Base-by-base conservation (phyloP, 2,797 vertebrate species). In the Neosilurus hyrtlii region DNA sequence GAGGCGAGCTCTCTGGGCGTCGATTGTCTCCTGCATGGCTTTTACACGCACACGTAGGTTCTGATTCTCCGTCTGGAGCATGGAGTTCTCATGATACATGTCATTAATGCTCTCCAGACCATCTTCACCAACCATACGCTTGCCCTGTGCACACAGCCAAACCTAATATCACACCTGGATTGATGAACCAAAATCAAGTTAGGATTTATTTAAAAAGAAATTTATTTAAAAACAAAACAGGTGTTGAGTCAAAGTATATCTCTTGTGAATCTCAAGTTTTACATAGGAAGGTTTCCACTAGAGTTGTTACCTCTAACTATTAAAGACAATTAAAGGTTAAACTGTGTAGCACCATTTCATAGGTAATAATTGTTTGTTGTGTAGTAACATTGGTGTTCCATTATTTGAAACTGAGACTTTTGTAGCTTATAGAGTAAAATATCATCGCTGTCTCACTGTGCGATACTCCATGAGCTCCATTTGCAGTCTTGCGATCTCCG, bases 391-490 rank as follows among this genome's bases (percentile, higher is more conserved):
- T 54, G 51, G 51, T 11, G 51, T 26, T 30, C 2, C 11, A 2
- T 12, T 7, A 24, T 1, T 1, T 54, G 52, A 56, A 30, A 35
- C 35, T 67, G 24, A 51, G 11, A 24, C 16, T 22, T 71, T 9
- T 16, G 14, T 22, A 24, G 43, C 11, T 2, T 52, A 74, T 43
- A 24, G 18, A 15, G 57, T n/a, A 43, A 15, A 49, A 43, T 12
- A 26, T 4, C 12, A 11, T 8, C 6, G 54, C 68, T 26, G 15
- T 82, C 95, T 95, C 89, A 99, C 98, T 68, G 97, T 98, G 91
- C 95, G 97, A 87, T 99, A 99, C 86, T 99, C 97, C 96, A 97
- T 97, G 61, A 99, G 96, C 81, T 99, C 97, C 94, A 99, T 97
- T 91, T 99, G 98, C 22, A 99, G 95, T 0, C 98, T 94, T 0